phyloP scores from a whole-genome alignment of 2,888 invertebrate genomes.

The Orthonevra nobilis region DNA sequence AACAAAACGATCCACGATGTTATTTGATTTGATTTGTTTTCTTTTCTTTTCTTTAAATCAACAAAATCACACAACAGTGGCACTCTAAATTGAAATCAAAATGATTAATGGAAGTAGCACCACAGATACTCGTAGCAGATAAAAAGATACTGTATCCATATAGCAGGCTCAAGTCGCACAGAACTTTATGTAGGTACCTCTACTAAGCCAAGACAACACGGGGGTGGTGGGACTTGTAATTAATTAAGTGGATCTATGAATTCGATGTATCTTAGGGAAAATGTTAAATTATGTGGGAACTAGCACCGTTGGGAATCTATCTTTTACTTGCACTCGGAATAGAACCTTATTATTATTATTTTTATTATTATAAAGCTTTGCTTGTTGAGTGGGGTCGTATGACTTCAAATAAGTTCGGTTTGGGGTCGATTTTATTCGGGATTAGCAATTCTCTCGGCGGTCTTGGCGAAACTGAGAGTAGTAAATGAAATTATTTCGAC shows the following conservation, averaged over 20 bases:
- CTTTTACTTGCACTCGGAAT: too few species aligned
- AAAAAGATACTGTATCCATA: slow-evolving; percentile 12
- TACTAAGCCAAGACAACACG: neutral
- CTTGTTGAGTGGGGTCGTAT: too few species aligned
- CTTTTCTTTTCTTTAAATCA: slow-evolving; percentile 10
- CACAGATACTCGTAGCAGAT: slow-evolving; percentile 24
- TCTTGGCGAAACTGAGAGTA: slow-evolving; percentile 68
- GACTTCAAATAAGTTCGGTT: too few species aligned
- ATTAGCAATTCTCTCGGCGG: slow-evolving; percentile 60
- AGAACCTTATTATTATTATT: too few species aligned
- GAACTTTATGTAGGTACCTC: slow-evolving; percentile 1
- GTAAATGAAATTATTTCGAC: slow-evolving; percentile 60
- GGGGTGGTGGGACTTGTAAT: neutral
- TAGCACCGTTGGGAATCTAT: neutral
- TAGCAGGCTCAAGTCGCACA: slow-evolving; percentile 26
- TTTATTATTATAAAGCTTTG: too few species aligned
- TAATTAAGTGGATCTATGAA: neutral
- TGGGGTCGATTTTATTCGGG: neutral
- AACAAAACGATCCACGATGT: slow-evolving; percentile 54
- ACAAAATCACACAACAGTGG: slow-evolving; percentile 27
- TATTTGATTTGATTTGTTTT: slow-evolving; percentile 7
- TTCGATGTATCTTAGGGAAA: neutral
- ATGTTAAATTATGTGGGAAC: slow-evolving; percentile 11
- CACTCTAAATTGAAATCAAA: slow-evolving; percentile 45
- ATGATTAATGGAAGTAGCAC: slow-evolving; percentile 42